Conservation (phyloP, 23 tunicate genomes). For the Trididemnum miniatum region DNA sequence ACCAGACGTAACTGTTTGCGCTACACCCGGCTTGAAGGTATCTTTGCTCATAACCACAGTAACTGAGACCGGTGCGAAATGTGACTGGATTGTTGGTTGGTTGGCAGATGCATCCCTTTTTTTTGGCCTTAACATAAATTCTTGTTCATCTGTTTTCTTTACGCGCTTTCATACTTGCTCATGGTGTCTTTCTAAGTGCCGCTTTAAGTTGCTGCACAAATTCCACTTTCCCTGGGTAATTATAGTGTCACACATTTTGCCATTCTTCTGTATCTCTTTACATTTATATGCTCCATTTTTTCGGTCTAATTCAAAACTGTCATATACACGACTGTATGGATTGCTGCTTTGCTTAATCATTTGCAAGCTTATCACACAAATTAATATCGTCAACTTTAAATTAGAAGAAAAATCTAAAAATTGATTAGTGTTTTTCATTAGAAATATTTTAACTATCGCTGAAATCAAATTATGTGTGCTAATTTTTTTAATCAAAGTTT, state of each 20-base stretch:
- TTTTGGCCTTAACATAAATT: neutral
- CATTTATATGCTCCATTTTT: conserved; percentile 13
- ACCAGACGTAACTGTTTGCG: conserved; percentile 15
- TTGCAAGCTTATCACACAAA: no score
- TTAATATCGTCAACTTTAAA: no score
- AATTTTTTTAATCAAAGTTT: no score
- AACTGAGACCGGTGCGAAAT: neutral
- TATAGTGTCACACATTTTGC: neutral
- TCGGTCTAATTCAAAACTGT: neutral
- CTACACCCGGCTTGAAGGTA: neutral
- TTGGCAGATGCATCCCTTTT: neutral
- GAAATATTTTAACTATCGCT: no score
- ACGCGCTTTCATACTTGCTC: neutral
- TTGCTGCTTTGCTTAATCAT: no score
- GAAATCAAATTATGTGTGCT: no score
- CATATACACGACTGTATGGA: neutral
- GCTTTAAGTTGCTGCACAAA: conserved; percentile 13
- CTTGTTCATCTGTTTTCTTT: conserved; percentile 28
- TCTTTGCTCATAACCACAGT: conserved; percentile 10
- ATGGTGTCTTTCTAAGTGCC: conserved; percentile 12
- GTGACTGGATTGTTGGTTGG: neutral
- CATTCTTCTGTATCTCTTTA: neutral
- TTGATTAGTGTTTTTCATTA: no score
- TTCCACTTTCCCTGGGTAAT: neutral
- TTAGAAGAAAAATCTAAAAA: no score